Base-by-base conservation (phyloP, 2,888 invertebrate species). In the Eupithecia tripunctaria region DNA sequence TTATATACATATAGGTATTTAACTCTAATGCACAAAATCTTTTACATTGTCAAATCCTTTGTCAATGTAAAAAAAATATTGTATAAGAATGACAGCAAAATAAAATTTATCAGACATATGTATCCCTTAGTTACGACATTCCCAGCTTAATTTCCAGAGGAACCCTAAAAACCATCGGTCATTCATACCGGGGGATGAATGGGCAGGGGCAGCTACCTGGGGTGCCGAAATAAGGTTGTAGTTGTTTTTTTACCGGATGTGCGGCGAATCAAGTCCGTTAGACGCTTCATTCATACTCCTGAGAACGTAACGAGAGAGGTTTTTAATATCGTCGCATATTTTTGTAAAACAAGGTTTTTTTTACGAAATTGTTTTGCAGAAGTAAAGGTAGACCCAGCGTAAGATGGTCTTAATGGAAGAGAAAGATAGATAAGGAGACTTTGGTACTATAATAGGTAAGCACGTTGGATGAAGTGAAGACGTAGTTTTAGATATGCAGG, bases 181-280 rank as follows among this genome's bases (percentile, higher is more conserved):
- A 93, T 93, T 92, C 91, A 91, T 89, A 85, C 76, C 79, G 73
- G 68, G 85, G 86, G 85, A 88, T 92, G 91, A 91, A 90, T 90
- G 88, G 85, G 78, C 71, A 78, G 78, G 88, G 85, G 78, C 71
- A 78, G 78, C 72, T 93, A 93, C 93, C 93, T 93, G 92, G 84
- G 84, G 84, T 84, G 84, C 80, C 85, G 84, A 83, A 81, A 78
- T 82, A 82, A 84, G 84, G 82, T 81, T 83, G 83, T 84, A 81
- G 84, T 80, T 86, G 83, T 88, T 86, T 86, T 85, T 85, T 89
- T 80, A 82, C 91, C 93, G 93, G 93, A 94, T 91, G 92, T 89
- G 84, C 86, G 87, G 84, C 88, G 84, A 84, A 82, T 79, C 79
- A 80, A 75, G 71, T 88, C 93, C 93, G 93, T 93, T 93, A 93